phyloP scores from a whole-genome alignment of 2,888 invertebrate species.

The Uloborus plumipes region DNA sequence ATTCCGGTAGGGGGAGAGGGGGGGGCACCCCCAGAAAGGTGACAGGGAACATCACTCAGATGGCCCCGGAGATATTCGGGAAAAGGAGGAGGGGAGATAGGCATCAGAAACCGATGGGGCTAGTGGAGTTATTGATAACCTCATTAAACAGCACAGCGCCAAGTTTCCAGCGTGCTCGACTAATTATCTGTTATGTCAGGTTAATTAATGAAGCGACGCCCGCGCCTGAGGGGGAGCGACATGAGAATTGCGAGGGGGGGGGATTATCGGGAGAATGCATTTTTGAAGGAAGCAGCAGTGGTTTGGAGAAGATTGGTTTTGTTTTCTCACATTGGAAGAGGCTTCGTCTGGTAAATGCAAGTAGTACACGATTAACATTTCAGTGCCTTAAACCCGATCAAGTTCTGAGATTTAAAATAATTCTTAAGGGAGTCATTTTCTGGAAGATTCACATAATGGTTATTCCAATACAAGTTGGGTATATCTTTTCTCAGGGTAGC shows the following conservation, averaged over 20 bases:
- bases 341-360: not conserved
- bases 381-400: not conserved
- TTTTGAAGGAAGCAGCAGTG: conserved; percentile 5
- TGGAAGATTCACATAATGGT: not conserved
- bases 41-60: conserved; percentile 50
- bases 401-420: not conserved
- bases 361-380: not conserved
- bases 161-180: conserved; percentile 51
- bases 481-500: no score
- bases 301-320: not conserved
- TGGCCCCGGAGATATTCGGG: conserved; percentile 25
- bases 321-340: not conserved
- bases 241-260: not conserved
- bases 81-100: conserved; percentile 43
- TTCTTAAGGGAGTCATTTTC: not conserved
- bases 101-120: conserved; percentile 62
- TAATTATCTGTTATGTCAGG: conserved; percentile 64
- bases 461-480: no score
- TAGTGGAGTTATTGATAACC: conserved; percentile 61
- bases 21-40: conserved; percentile 13
- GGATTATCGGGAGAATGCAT: conserved; percentile 16
- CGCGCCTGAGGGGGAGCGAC: conserved; percentile 3
- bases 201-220: conserved; percentile 61
- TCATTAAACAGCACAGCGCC: conserved; percentile 53
- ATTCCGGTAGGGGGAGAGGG: conserved; percentile 1